Evolutionary conservation across 1,140 invertebrate species (phyloP).

Genomic region (Lepidurus arcticus): DNA sequence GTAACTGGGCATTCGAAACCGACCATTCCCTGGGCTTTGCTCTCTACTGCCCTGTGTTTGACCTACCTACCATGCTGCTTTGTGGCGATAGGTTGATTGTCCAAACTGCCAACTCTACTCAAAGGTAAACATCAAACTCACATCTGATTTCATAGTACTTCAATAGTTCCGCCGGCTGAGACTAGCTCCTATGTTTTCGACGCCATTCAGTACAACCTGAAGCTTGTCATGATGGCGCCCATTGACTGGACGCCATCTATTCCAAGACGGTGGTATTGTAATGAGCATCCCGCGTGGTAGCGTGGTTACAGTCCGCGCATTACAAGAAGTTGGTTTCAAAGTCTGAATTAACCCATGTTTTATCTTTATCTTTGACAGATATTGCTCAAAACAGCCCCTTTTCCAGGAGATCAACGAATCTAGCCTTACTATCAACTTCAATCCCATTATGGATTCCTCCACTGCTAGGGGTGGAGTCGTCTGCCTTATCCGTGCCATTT

Average conservation of each 20-base stretch:
- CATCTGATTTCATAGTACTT: not conserved
- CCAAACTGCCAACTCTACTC: not conserved
- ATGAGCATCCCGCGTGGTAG: too few species aligned
- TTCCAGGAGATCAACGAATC: not conserved
- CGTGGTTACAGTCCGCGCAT: too few species aligned
- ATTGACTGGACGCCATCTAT: too few species aligned
- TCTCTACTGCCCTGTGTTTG: not conserved
- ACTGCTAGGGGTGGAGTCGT: not conserved
- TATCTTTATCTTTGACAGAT: not conserved
- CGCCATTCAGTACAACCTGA: not conserved
- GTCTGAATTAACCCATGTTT: not conserved
- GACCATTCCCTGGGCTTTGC: not conserved
- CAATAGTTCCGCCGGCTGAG: not conserved
- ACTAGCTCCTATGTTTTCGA: not conserved
- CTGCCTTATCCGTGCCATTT: slow-evolving; percentile 7
- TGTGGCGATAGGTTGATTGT: not conserved
- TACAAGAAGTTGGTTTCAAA: not conserved
- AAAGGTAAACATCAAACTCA: not conserved
- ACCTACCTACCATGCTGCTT: not conserved
- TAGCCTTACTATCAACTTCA: not conserved
- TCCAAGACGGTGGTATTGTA: too few species aligned
- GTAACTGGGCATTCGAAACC: not conserved
- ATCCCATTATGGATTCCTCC: not conserved
- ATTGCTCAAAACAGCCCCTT: not conserved
- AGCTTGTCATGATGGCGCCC: too few species aligned